A percentile compares a stretch with the other conserved stretches of the same genome.
phyloP scores from a whole-genome alignment of 2,113 vertebrate genomes.

The Mus pahari region DNA sequence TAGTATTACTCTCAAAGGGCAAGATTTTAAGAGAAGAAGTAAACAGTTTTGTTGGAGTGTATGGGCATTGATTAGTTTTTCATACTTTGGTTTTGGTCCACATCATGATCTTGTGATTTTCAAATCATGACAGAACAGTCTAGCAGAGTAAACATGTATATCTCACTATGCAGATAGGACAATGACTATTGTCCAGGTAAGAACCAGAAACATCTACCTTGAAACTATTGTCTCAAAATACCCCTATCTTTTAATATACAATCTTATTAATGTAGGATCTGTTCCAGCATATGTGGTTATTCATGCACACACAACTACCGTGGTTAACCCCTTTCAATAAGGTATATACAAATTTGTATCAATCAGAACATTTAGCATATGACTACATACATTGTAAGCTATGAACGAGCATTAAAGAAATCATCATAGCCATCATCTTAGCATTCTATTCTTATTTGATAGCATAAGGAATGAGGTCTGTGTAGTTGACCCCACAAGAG shows the following conservation, averaged over 20 bases:
- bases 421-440: background rate
- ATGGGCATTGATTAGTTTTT: background rate
- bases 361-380: background rate
- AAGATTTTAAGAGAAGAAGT: background rate
- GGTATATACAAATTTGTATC: background rate
- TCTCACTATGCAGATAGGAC: background rate
- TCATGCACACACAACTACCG: background rate
- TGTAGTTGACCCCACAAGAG: background rate
- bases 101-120: background rate
- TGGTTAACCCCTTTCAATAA: background rate
- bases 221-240: background rate
- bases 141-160: background rate
- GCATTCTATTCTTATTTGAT: background rate
- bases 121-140: background rate
- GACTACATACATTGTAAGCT: background rate
- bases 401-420: background rate
- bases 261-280: background rate
- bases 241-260: background rate
- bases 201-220: background rate
- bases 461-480: background rate
- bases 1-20: background rate
- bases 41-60: accelerated
- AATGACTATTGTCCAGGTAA: background rate
- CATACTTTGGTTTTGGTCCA: background rate
- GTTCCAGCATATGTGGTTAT: background rate